phyloP scores from a whole-genome alignment of 2,113 vertebrate genomes.

The Malurus alboscapulatus region DNA sequence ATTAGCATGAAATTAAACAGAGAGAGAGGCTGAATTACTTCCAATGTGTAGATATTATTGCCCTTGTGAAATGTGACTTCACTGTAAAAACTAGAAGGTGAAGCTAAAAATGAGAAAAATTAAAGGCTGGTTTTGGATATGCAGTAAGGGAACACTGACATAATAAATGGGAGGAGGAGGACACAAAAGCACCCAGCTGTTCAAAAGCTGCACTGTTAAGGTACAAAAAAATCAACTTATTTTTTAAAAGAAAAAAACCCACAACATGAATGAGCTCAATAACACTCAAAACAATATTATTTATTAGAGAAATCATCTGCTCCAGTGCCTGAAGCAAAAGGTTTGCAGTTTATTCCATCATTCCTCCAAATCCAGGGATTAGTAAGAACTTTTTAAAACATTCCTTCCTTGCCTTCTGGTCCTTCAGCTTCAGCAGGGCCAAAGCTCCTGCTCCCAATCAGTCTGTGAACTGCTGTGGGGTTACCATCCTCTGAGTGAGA shows the following conservation, averaged over 20 bases:
- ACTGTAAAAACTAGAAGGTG: conserved; percentile 41
- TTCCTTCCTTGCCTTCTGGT: background rate
- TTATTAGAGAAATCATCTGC: background rate
- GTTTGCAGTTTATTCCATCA: background rate
- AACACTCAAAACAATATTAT: background rate
- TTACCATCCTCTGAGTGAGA: background rate
- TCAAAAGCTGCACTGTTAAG: background rate
- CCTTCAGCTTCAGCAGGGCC: background rate
- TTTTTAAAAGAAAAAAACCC: background rate
- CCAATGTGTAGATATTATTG: conserved; percentile 1
- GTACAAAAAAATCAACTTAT: background rate
- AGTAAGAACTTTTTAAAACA: background rate
- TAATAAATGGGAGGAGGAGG: background rate
- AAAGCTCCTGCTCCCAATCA: background rate
- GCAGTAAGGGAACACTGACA: background rate
- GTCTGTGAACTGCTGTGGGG: background rate
- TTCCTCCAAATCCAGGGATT: background rate
- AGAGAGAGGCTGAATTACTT: conserved; percentile 34
- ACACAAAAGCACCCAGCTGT: background rate
- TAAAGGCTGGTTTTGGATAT: background rate
- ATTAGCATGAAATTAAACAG: conserved; percentile 49
- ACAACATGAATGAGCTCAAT: background rate
- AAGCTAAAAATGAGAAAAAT: conserved; percentile 33
- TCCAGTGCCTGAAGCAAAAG: background rate
- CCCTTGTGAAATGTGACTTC: conserved; percentile 41